phyloP scores from a whole-genome alignment of 2,888 invertebrate genomes.

The Pasiphila rectangulata region DNA sequence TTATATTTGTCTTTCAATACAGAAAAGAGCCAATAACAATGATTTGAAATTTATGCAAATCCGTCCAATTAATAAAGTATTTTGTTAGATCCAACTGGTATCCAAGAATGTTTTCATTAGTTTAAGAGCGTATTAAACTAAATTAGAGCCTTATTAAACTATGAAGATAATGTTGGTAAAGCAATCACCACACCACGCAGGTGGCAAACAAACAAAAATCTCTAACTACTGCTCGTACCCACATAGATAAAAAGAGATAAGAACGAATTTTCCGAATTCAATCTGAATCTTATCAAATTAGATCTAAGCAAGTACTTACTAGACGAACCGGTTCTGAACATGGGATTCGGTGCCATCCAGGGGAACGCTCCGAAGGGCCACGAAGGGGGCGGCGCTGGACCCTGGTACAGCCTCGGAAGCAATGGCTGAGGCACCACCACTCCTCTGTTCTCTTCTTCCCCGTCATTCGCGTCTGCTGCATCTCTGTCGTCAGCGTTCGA shows the following conservation, averaged over 20 bases:
- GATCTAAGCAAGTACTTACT: slow-evolving; percentile 65
- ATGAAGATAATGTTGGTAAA: neutral
- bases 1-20: too few relatives aligned
- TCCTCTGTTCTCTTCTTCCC: slow-evolving; percentile 72
- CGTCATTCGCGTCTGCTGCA: slow-evolving; percentile 67
- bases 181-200: slow-evolving; percentile 1
- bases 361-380: slow-evolving; percentile 85
- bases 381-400: slow-evolving; percentile 73
- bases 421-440: slow-evolving; percentile 86
- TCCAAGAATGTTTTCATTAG: too few relatives aligned
- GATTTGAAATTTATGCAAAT: too few relatives aligned
- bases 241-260: slow-evolving; percentile 26
- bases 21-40: too few relatives aligned
- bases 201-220: slow-evolving; percentile 6
- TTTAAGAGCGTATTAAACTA: too few relatives aligned
- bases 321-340: slow-evolving; percentile 81
- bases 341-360: slow-evolving; percentile 83
- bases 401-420: slow-evolving; percentile 81
- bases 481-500: slow-evolving; percentile 71
- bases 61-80: too few relatives aligned
- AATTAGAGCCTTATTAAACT: too few relatives aligned
- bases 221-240: slow-evolving; percentile 24
- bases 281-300: slow-evolving; percentile 23
- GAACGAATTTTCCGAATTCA: slow-evolving; percentile 20
- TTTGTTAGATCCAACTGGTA: too few relatives aligned